These are phyloP conservation scores for Cotesia chilonis DNA, from an alignment of 1,140 invertebrate species.

Conservation along the genomic window DNA sequence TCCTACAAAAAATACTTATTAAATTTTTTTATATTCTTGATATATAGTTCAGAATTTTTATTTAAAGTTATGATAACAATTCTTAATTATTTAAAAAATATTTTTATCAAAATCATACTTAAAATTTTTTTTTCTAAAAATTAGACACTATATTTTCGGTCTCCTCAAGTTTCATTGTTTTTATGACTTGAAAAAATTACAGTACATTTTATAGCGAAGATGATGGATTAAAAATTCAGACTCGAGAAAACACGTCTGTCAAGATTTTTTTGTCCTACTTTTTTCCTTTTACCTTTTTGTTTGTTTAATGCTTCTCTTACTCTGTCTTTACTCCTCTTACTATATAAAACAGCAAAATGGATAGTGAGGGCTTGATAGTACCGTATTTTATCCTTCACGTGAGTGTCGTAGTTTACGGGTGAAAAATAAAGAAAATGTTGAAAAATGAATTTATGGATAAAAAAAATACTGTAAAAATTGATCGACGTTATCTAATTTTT, in stretches of 20 bases:
- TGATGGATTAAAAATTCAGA: constrained; percentile 14
- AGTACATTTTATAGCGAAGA: constrained; percentile 2
- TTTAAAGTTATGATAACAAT: no score
- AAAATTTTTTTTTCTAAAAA: no score
- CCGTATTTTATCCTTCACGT: constrained; percentile 1
- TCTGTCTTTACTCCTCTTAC: neutral
- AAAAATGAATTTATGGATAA: neutral
- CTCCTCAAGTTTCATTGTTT: neutral
- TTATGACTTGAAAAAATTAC: neutral
- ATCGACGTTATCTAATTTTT: neutral
- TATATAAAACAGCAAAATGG: neutral
- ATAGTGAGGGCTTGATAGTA: neutral
- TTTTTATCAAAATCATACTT: no score
- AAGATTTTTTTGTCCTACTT: neutral
- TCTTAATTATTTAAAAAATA: no score
- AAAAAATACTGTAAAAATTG: neutral
- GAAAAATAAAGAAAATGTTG: neutral
- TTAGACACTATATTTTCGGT: neutral
- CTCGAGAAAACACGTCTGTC: neutral
- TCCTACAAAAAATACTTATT: no score
- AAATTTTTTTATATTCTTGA: no score
- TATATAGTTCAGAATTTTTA: no score
- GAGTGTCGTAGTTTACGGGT: neutral
- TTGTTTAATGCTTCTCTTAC: neutral
- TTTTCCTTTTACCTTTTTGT: neutral